These are phyloP conservation scores for Timandra comae DNA, from an alignment of 2,888 invertebrate genomes.

Conservation along the genomic window DNA sequence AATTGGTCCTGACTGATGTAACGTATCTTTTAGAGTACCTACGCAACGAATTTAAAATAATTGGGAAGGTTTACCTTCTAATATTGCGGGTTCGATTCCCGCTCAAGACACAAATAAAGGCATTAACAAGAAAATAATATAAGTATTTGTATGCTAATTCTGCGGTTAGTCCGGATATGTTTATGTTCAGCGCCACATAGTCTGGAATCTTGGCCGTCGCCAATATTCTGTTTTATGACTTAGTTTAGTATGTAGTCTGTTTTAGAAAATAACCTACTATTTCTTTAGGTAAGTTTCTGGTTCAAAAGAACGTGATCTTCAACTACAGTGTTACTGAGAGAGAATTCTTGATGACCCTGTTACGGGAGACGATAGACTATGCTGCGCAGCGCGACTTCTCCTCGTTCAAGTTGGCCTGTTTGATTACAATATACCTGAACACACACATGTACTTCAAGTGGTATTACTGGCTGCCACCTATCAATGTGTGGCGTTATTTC, in stretches of 20 bases:
- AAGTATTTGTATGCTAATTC: not conserved
- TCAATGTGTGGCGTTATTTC: conserved; percentile 52
- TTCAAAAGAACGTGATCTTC: conserved; percentile 43
- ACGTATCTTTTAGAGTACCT: not conserved
- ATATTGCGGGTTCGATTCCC: too few relatives aligned
- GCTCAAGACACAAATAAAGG: not conserved
- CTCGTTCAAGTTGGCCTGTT: conserved; percentile 42
- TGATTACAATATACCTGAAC: conserved; percentile 50
- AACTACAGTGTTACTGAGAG: conserved; percentile 49
- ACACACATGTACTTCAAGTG: conserved; percentile 55
- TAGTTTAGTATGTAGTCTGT: too few relatives aligned
- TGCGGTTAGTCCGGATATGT: not conserved
- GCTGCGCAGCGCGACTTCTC: conserved; percentile 51
- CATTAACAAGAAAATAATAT: not conserved
- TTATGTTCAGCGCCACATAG: too few relatives aligned
- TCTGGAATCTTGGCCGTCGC: too few relatives aligned
- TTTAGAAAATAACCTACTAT: not conserved
- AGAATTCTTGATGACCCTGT: conserved; percentile 39
- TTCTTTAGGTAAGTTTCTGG: conserved; percentile 39
- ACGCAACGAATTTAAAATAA: not conserved
- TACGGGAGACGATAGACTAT: conserved; percentile 49
- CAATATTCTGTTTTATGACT: too few relatives aligned
- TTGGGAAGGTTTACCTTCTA: not conserved
- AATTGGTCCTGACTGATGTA: not conserved
- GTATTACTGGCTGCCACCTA: conserved; percentile 55